phyloP scores from a whole-genome alignment of 2,888 invertebrate species.

The Trisateles emortualis region DNA sequence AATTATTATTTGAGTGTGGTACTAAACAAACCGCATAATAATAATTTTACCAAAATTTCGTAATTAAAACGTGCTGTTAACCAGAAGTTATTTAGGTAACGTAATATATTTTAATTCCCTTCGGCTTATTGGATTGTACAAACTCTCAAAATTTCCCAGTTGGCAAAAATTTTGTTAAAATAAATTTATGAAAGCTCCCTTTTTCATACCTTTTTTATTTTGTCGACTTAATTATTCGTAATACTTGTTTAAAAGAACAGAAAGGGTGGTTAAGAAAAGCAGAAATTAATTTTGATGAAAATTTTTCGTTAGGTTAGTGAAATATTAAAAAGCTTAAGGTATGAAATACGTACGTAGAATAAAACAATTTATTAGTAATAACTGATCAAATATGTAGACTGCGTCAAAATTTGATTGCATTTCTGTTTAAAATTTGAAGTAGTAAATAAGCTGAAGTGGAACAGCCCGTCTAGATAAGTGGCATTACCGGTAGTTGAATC shows the following conservation, averaged over 20 bases:
- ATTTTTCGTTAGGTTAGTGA: conserved; percentile 22
- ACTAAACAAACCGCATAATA: conserved; percentile 21
- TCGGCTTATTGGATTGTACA: conserved; percentile 40
- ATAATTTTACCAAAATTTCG: conserved; percentile 19
- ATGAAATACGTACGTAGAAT: conserved; percentile 6
- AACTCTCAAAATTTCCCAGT: conserved; percentile 39
- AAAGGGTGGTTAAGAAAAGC: conserved; percentile 17
- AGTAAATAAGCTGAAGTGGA: too few species aligned
- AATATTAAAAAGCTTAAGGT: conserved; percentile 21
- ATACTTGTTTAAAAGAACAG: conserved; percentile 24
- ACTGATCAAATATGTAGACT: too few species aligned
- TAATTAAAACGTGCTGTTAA: conserved; percentile 40
- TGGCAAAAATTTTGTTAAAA: conserved; percentile 26
- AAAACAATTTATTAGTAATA: too few species aligned
- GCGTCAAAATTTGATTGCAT: too few species aligned
- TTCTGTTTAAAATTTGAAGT: too few species aligned
- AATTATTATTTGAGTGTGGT: conserved; percentile 8
- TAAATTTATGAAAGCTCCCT: conserved; percentile 20
- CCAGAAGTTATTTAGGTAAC: conserved; percentile 29
- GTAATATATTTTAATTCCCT: conserved; percentile 40
- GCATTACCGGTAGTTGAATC: too few species aligned
- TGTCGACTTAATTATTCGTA: conserved; percentile 31
- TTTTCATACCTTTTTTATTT: conserved; percentile 23
- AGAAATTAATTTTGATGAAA: conserved; percentile 22
- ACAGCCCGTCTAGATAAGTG: too few species aligned